Evolutionary conservation across 1,140 invertebrate species (phyloP), one percentile per base, ranked within the genome.

Genomic region (Lasaia peninsularis): DNA sequence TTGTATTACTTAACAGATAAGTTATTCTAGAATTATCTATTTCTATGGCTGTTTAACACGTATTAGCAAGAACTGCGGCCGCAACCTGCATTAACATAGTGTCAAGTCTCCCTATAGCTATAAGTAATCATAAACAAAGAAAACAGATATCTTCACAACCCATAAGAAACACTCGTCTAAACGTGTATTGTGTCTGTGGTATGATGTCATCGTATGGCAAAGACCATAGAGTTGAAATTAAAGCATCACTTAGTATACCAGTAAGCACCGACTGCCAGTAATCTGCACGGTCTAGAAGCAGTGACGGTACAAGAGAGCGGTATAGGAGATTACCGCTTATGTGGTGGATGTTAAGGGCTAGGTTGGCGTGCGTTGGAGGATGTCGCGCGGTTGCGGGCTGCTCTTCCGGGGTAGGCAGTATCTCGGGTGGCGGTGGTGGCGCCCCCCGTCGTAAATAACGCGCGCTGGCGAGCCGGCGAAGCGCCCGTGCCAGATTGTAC

Each of bases 381-480:
- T 65, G 61, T 61, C 64, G 58, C 59, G 73, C 59, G 67, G 68
- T 65, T 65, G 70, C 69, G 73, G 71, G 79, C 57, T 67, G 75
- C 76, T 80, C 71, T 85, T 87, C 79, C 81, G 83, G 83, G 79
- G 78, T 75, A 86, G 80, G 79, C 78, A 65, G 80, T 88, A 86
- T 86, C 84, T 82, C 81, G 82, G 80, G 78, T 77, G 78, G 67
- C 69, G 73, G 63, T 60, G 69, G 44, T 34, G 48, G 55, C 63
- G 75, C 78, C 73, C 82, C 85, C 84, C 81, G 73, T 85, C 85
- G 83, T 88, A 88, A 88, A 88, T 85, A 86, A 88, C 85, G 78
- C 76, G 79, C 75, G 75, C 80, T 80, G 83, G 85, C 83, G 85
- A 85, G 83, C 83, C 78, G 85, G 85, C 85, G 80, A 88, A 85